Base-by-base conservation (phyloP, 2,113 vertebrate species). In the Smithornis capensis region DNA sequence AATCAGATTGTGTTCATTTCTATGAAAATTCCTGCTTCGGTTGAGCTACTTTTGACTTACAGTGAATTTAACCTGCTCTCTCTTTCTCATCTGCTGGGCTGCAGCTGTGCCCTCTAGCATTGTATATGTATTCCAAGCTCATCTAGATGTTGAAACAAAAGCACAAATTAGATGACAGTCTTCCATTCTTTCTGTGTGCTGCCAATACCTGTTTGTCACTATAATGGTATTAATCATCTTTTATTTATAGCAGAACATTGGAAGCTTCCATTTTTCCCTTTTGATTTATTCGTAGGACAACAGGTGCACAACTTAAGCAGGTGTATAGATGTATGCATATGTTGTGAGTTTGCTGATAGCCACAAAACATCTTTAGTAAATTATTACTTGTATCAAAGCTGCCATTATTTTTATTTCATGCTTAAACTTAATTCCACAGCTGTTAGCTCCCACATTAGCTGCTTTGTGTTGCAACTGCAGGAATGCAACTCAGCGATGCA, bases 341-440 rank as follows among this genome's bases (percentile, higher is more conserved):
- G 50, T n/a, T 81, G 69, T 56, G 74, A 27, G 70, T 94, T 92
- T 94, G 90, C 93, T 90, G 83, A 87, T 94, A 91, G 83, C 31
- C 89, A 87, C 82, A 71, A 84, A 92, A 76, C 68, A 74, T 91
- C 92, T 92, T 95, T 68, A 94, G 89, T 95, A 95, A 96, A 92
- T 94, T 87, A 92, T 91, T 97, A 91, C 80, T 90, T 95, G 52
- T 63, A 70, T 78, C 85, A 84, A 91, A 90, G 60, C 95, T 91
- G 92, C 89, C 92, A 80, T 87, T 90, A 85, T 89, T 95, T 96
- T 37, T 62, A 68, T 94, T 96, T 92, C 83, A 71, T 4, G 68
- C 68, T 90, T 94, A 88, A 79, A 95, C 78, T 95, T 92, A 83
- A 95, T 93, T 96, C 93, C 96, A 86, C 92, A 94, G 92, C 90